phyloP scores from a whole-genome alignment of 2,113 vertebrate genomes.

The Pipra filicauda region DNA sequence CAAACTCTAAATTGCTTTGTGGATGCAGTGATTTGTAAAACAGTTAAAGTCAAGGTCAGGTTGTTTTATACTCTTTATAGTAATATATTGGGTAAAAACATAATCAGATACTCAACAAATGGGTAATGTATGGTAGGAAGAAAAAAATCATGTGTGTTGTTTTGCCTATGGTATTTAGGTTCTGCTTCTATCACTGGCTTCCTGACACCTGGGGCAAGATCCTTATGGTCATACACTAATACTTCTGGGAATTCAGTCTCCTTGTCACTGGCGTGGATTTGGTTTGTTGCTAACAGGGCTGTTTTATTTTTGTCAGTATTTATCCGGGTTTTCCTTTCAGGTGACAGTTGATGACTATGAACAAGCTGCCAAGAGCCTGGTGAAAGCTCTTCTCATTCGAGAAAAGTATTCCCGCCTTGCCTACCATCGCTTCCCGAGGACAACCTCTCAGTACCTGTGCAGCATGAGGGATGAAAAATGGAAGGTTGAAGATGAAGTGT shows the following conservation, averaged over 20 bases:
- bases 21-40: background rate
- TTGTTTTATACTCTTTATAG: background rate
- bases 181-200: background rate
- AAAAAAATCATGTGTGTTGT: background rate
- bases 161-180: background rate
- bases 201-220: background rate
- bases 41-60: background rate
- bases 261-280: background rate
- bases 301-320: background rate
- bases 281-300: background rate
- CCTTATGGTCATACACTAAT: background rate
- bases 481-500: conserved; percentile 83
- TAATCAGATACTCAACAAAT: background rate
- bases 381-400: conserved; percentile 88
- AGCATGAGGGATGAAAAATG: conserved; percentile 72
- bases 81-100: background rate
- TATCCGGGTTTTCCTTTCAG: conserved; percentile 67
- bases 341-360: conserved; percentile 96
- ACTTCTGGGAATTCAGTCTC: background rate
- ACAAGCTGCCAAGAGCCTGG: conserved; percentile 87
- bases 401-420: conserved; percentile 92
- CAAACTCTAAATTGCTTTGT: background rate
- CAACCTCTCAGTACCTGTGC: conserved; percentile 83
- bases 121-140: background rate
- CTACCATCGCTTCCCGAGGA: conserved; percentile 91